These are phyloP conservation scores for Pseudomugil tenellus DNA, from an alignment of 2,797 vertebrate genomes.

Conservation along the genomic window DNA sequence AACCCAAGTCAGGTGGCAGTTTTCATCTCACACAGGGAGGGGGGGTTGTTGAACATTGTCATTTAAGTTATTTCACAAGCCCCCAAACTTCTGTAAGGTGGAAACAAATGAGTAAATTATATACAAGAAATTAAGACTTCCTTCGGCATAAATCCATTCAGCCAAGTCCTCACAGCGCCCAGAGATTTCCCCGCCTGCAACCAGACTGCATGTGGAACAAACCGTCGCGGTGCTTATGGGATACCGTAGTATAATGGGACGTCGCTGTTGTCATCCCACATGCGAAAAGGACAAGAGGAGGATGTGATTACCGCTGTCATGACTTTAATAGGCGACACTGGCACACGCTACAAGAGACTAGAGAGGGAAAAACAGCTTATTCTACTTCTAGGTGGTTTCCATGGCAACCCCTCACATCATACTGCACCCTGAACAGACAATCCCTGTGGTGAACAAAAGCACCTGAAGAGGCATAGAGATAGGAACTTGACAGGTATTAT, in stretches of 20 bases:
- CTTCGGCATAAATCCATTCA: slow-evolving; percentile 5
- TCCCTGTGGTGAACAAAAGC: slow-evolving; percentile 72
- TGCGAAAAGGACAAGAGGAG: slow-evolving; percentile 18
- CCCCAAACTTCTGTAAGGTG: slow-evolving; percentile 1
- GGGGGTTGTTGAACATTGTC: slow-evolving; percentile 32
- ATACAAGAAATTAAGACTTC: neutral
- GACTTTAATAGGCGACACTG: slow-evolving; percentile 63
- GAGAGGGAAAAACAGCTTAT: slow-evolving; percentile 49
- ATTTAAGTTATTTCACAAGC: neutral
- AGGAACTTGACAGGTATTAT: slow-evolving; percentile 58
- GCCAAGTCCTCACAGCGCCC: slow-evolving; percentile 3
- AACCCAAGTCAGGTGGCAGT: slow-evolving; percentile 63
- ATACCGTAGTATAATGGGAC: slow-evolving; percentile 39
- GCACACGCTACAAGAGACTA: slow-evolving; percentile 47
- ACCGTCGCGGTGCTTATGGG: slow-evolving; percentile 24
- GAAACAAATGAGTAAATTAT: slow-evolving; percentile 41
- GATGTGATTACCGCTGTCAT: slow-evolving; percentile 44
- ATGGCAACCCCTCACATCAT: slow-evolving; percentile 77
- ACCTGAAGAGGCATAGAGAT: slow-evolving; percentile 57
- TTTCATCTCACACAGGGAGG: slow-evolving; percentile 26
- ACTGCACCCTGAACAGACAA: slow-evolving; percentile 64
- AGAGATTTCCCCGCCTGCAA: slow-evolving; percentile 9
- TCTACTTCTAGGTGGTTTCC: slow-evolving; percentile 75
- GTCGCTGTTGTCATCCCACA: slow-evolving; percentile 7
- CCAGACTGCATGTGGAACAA: neutral